Evolutionary conservation across 1,140 invertebrate species (phyloP), one percentile per base, ranked within the genome.

Genomic region (Trichogramma pretiosum): DNA sequence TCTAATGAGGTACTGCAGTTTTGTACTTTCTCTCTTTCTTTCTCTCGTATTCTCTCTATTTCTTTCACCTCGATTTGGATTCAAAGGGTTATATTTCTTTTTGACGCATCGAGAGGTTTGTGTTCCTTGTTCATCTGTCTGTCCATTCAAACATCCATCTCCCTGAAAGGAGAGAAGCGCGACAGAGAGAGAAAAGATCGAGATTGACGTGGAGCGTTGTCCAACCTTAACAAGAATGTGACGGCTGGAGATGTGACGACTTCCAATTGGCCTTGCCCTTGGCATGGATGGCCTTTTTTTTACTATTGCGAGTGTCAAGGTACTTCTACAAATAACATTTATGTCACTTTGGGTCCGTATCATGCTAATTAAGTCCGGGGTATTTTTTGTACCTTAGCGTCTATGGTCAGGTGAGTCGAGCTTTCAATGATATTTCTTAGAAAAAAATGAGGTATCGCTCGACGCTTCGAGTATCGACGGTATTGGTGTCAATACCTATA

Each of bases 171-270:
- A 33, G 26, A 32, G 33, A 32, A 54, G 52, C 50, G 45, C 50
- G 42, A 44, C 19, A 53, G 48, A 57, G 41, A 49, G 52, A 48
- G 55, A 57, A 51, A 41, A 58, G 55, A 56, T 54, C 54, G 60
- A 68, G 69, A 70, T 70, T 70, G 67, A 70, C 67, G 67, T 66
- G 63, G 64, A 63, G 64, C 64, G 66, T 62, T 68, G 63, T 65
- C 57, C 58, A 50, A 51, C 56, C 68, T 70, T n/a, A 68, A 72
- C 68, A 72, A 72, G 68, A 72, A 70, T 70, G 69, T 68, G 69
- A 72, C 68, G 65, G 63, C 67, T 64, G 66, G n/a, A n/a, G n/a
- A n/a, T n/a, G n/a, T n/a, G n/a, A n/a, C n/a, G n/a, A n/a, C n/a
- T n/a, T 58, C 58, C 56, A 68, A 67, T 61, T 66, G 66, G 65